phyloP scores from a whole-genome alignment of 2,888 invertebrate genomes.

The Cheilosia scutellata region DNA sequence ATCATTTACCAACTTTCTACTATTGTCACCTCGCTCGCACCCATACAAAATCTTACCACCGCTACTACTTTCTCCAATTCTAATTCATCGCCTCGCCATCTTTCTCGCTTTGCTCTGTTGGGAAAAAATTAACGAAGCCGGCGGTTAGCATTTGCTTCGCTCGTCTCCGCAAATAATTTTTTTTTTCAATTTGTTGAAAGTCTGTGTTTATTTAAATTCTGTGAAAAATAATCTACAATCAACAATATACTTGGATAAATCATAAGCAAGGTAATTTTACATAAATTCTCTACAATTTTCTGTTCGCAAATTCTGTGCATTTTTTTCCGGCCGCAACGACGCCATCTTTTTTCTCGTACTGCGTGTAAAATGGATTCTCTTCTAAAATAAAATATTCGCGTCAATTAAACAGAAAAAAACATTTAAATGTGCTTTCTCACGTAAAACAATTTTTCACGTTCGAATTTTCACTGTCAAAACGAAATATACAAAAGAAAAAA shows the following conservation, averaged over 20 bases:
- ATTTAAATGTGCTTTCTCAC: constrained; percentile 24
- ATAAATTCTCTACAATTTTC: neutral
- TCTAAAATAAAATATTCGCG: constrained; percentile 36
- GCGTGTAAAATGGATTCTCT: constrained; percentile 57
- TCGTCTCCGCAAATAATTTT: constrained; percentile 46
- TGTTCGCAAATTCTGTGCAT: constrained; percentile 50
- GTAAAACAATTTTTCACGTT: constrained; percentile 44
- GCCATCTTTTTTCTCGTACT: constrained; percentile 70
- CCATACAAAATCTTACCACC: too few species aligned
- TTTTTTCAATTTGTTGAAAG: constrained; percentile 13
- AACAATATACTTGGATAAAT: constrained; percentile 43
- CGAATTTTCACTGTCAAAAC: constrained; percentile 72
- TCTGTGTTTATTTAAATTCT: constrained; percentile 28
- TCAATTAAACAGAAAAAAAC: constrained; percentile 1
- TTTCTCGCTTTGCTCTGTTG: constrained; percentile 82
- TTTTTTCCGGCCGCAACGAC: constrained; percentile 58
- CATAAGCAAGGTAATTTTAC: constrained; percentile 46
- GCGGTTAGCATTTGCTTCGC: constrained; percentile 50
- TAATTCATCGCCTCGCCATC: neutral
- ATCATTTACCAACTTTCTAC: too few species aligned
- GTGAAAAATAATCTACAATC: neutral
- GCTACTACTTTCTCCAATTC: constrained; percentile 15
- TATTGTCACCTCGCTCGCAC: too few species aligned
- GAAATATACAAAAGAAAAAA: neutral
- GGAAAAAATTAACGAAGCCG: constrained; percentile 56